phyloP scores from a whole-genome alignment of 2,113 vertebrate genomes.

The Lasiurus cinereus region DNA sequence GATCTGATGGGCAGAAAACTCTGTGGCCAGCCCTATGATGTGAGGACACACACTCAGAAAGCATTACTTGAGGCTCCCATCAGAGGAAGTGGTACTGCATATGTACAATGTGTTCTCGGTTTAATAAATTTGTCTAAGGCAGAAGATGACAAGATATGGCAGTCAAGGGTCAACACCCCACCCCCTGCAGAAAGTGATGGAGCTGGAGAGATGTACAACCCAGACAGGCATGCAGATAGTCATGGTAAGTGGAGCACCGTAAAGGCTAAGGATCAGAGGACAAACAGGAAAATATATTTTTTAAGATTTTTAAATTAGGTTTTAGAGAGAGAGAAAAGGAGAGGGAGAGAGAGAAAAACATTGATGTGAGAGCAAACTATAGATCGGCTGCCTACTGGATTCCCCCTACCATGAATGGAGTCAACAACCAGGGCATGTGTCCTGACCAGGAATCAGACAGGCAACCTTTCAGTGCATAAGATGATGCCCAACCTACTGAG shows the following conservation, averaged over 20 bases:
- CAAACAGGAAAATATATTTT: constrained; percentile 11
- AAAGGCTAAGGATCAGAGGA: neutral
- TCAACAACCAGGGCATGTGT: neutral
- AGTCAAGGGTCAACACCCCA: neutral
- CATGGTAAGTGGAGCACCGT: neutral
- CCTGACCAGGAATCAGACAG: neutral
- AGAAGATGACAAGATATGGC: neutral
- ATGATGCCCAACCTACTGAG: neutral
- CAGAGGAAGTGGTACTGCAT: neutral
- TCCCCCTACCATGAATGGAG: neutral
- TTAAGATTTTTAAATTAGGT: neutral
- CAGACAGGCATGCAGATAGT: neutral
- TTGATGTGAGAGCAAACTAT: neutral
- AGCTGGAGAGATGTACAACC: neutral
- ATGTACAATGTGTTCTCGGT: neutral
- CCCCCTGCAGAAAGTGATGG: neutral
- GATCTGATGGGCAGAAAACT: neutral
- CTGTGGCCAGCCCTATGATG: neutral
- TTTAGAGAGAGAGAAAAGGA: neutral
- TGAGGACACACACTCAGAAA: neutral
- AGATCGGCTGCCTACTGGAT: neutral
- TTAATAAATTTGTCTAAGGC: neutral
- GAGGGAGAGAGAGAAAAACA: neutral
- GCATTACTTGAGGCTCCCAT: neutral
- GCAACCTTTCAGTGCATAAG: neutral